Base-by-base conservation (phyloP, 2,888 invertebrate species). In the Mimumesa dahlbomi region DNA sequence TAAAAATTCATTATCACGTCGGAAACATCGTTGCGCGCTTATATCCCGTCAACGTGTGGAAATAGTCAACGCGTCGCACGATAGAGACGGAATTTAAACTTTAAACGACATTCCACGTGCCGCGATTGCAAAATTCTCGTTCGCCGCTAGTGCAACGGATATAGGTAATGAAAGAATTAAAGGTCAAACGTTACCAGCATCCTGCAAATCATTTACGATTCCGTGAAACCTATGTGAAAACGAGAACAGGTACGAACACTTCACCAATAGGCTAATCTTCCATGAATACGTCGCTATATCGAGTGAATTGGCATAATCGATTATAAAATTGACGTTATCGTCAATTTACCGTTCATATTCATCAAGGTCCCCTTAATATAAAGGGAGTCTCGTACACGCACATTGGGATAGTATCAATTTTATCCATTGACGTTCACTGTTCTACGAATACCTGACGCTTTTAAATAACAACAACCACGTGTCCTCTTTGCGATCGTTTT, bases 251-350 rank as follows among this genome's bases (percentile, higher is more conserved):
- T 16, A 31, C 16, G 16, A n/a, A 34, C n/a, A n/a, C 34, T 34
- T 34, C n/a, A n/a, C 34, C 25, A 5, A 7, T 34, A 7, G n/a
- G 29, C n/a, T 34, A 7, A n/a, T 34, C 2, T n/a, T 4, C n/a
- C 11, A n/a, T 11, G 6, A 11, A 14, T 9, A 7, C 29, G 18
- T 29, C 29, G 29, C 14, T 7, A 22, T 45, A 11, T 48, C 16
- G 48, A 31, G 22, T 31, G 31, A 48, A 18, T 48, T 11, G 31
- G n/a, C 31, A 31, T 14, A 31, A 14, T 48, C 31, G 11, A 29
- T 48, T 31, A 31, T 48, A 48, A 29, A 48, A 48, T 48, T 48
- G 48, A 11, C 48, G 13, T 31, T 48, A 48, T 48, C 25, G 48
- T 7, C 16, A n/a, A 7, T 16, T 29, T 16, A 29, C 9, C 18